Conservation (phyloP, 1,140 invertebrate genomes). For the Latrodectus geometricus region DNA sequence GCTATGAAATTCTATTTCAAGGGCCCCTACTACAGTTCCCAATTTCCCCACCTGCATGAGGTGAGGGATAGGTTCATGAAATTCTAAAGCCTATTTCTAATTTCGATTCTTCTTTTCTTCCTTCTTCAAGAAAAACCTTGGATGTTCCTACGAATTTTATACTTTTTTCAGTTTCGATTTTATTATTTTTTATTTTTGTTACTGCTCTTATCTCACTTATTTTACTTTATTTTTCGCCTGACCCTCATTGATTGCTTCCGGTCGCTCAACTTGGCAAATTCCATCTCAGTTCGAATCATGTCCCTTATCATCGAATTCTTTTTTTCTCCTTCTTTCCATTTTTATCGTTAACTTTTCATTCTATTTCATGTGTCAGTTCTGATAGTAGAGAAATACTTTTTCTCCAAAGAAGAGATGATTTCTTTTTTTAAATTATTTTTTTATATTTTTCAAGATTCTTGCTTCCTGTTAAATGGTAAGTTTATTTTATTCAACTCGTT, state of each 20-base stretch:
- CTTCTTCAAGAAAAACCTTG: not conserved
- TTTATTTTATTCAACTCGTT: no score
- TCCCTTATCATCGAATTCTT: not conserved
- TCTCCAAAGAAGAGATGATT: no score
- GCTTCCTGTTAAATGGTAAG: no score
- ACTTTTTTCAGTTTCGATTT: not conserved
- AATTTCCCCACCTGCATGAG: constrained; percentile 38
- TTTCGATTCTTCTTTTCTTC: constrained; percentile 32
- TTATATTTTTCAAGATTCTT: no score
- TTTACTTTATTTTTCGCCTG: constrained; percentile 20
- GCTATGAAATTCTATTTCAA: constrained; percentile 54
- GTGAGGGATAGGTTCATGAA: constrained; percentile 43
- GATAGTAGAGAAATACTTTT: no score
- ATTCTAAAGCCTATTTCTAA: constrained; percentile 46
- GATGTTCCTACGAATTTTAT: not conserved
- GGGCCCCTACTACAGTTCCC: constrained; percentile 29
- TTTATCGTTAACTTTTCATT: not conserved
- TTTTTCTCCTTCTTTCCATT: not conserved
- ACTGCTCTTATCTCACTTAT: not conserved
- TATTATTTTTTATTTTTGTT: not conserved
- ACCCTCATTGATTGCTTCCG: constrained; percentile 53
- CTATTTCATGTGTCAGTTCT: no score
- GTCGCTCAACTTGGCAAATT: constrained; percentile 1
- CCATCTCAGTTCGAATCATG: not conserved
- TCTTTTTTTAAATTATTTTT: no score